Evolutionary conservation across 2,888 invertebrate species (phyloP).

Genomic region (Chouioia cunea): DNA sequence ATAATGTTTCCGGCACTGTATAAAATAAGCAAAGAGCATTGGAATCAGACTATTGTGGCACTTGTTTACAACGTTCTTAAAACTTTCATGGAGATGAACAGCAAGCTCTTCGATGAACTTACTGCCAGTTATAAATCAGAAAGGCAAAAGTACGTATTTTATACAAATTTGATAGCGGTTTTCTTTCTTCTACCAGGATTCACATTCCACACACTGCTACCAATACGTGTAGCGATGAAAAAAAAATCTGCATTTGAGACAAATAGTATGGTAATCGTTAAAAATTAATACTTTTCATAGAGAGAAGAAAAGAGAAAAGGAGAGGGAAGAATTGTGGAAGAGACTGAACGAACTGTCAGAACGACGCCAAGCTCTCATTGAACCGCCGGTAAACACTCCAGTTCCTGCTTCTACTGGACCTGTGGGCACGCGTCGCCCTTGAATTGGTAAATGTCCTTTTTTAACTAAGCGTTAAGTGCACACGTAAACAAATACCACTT

Average conservation of each 20-base stretch:
- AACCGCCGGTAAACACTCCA: constrained; percentile 60
- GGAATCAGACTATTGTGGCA: constrained; percentile 99
- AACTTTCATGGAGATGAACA: constrained; percentile 99
- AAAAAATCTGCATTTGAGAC: too few relatives aligned
- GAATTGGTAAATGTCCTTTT: constrained; percentile 61
- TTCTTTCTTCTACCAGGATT: too few relatives aligned
- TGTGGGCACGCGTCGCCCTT: constrained; percentile 65
- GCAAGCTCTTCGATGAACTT: constrained; percentile 98
- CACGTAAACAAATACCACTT: constrained; percentile 20
- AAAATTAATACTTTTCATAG: constrained; percentile 69
- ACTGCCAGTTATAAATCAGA: constrained; percentile 99
- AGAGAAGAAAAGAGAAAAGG: constrained; percentile 95
- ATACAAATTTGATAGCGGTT: constrained; percentile 1
- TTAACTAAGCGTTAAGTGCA: constrained; percentile 44
- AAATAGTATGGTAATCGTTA: background rate
- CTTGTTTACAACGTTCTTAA: constrained; percentile 99
- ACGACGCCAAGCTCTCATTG: constrained; percentile 55
- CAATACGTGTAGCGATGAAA: too few relatives aligned
- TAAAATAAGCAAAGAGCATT: constrained; percentile 99
- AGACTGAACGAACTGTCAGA: constrained; percentile 88
- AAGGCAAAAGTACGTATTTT: constrained; percentile 88
- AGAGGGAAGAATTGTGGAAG: constrained; percentile 98
- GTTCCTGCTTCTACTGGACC: constrained; percentile 66
- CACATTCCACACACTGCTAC: too few relatives aligned
- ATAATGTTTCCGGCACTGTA: constrained; percentile 99